Evolutionary conservation across 2,113 vertebrate genomes (phyloP).

Genomic region (Epinephelus cyanopodus): DNA sequence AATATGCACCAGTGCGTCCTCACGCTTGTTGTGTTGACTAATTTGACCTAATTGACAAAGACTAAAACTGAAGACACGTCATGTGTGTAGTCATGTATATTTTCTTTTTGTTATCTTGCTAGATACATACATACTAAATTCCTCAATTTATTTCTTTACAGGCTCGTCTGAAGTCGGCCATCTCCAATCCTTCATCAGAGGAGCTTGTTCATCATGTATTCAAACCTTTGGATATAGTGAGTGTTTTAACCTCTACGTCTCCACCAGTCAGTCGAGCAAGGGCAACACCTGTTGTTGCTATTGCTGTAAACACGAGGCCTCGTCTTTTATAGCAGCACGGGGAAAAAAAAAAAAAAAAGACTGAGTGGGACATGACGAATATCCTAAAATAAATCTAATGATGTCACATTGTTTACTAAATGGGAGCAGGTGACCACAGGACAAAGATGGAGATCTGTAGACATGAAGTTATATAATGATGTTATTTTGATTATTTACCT

Average conservation of each 20-base stretch:
- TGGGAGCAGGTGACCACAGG: not conserved
- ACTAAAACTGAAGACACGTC: too few relatives aligned
- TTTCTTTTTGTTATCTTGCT: too few relatives aligned
- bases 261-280: not conserved
- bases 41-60: too few relatives aligned
- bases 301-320: conserved; percentile 15
- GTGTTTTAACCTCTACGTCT: conserved; percentile 41
- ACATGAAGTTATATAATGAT: not conserved
- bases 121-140: not conserved
- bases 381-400: conserved; percentile 11
- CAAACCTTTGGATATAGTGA: conserved; percentile 90
- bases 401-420: not conserved
- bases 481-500: not conserved
- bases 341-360: not conserved
- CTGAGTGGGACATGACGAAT: not conserved
- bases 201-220: conserved; percentile 91
- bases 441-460: not conserved
- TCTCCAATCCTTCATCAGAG: conserved; percentile 87
- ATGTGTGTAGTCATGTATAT: too few relatives aligned
- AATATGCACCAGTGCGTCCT: too few relatives aligned
- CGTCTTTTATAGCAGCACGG: not conserved
- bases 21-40: too few relatives aligned
- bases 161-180: conserved; percentile 88
- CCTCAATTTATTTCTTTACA: conserved; percentile 52
- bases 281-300: conserved; percentile 32